These are phyloP conservation scores for Eupithecia insigniata DNA, from an alignment of 2,888 invertebrate genomes.

Conservation along the genomic window DNA sequence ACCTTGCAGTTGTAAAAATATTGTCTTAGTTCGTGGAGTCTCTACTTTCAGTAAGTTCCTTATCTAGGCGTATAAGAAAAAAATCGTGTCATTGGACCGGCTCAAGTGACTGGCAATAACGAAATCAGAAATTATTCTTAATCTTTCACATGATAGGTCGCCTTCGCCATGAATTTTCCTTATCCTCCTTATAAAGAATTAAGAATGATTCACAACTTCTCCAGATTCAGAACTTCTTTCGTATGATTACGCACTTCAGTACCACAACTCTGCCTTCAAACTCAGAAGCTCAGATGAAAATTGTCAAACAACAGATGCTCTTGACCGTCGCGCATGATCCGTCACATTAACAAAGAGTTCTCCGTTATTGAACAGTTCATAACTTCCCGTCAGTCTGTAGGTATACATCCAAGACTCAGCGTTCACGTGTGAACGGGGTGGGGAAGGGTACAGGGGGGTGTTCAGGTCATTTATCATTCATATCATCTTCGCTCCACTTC, in stretches of 20 bases:
- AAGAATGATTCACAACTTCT: background rate
- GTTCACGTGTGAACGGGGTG: constrained; percentile 78
- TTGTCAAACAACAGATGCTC: constrained; percentile 30
- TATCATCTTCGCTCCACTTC: constrained; percentile 85
- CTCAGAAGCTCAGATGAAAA: constrained; percentile 27
- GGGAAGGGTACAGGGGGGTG: constrained; percentile 55
- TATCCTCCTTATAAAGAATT: too few relatives aligned
- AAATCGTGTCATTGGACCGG: background rate
- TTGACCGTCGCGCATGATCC: constrained; percentile 21
- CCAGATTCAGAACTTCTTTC: background rate
- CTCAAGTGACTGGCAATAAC: background rate
- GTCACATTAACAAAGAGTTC: constrained; percentile 55
- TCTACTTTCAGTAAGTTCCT: background rate
- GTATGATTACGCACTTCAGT: background rate
- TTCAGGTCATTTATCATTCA: constrained; percentile 84
- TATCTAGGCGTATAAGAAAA: too few relatives aligned
- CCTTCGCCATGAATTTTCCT: too few relatives aligned
- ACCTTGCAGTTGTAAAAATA: background rate
- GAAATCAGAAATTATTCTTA: background rate
- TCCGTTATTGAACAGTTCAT: constrained; percentile 67
- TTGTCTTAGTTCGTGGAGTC: background rate
- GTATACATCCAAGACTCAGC: constrained; percentile 63
- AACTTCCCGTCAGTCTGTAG: constrained; percentile 60
- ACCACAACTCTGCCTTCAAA: background rate
- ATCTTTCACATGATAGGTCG: too few relatives aligned